Conservation (phyloP, 2,888 invertebrate genomes). For the Eilema griseolum region DNA sequence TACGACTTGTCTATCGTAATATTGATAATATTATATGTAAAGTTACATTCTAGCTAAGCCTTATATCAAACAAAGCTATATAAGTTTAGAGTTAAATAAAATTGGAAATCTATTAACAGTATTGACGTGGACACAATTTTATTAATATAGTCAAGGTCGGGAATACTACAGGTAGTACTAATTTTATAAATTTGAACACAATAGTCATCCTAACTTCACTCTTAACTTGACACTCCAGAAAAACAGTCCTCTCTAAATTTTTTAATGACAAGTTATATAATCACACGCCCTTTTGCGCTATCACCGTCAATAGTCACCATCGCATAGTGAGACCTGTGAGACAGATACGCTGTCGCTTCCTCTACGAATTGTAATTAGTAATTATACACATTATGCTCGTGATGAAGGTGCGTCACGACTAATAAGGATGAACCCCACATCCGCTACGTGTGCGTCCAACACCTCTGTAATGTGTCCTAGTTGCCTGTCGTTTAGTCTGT, state of each 20-base stretch:
- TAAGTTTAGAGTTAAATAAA: no score
- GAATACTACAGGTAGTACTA: no score
- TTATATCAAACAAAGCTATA: no score
- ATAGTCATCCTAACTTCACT: no score
- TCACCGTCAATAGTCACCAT: conserved; percentile 34
- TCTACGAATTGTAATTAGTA: conserved; percentile 51
- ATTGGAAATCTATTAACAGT: no score
- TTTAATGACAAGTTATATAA: background rate
- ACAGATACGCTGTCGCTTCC: conserved; percentile 55
- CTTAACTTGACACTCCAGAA: conserved; percentile 27
- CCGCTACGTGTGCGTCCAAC: conserved; percentile 68
- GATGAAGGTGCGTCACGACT: conserved; percentile 54
- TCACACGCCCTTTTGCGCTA: background rate
- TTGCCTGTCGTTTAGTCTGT: conserved; percentile 17
- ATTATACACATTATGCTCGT: conserved; percentile 41
- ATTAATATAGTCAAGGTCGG: no score
- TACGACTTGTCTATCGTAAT: no score
- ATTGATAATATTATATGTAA: no score
- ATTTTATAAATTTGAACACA: no score
- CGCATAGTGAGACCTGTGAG: conserved; percentile 42
- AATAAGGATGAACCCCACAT: conserved; percentile 64
- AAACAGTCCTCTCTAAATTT: no score
- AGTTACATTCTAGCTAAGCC: no score
- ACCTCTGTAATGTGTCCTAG: conserved; percentile 18
- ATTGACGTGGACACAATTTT: no score